phyloP scores from a whole-genome alignment of 2,888 invertebrate species.

The Caenorhabditis sp. region DNA sequence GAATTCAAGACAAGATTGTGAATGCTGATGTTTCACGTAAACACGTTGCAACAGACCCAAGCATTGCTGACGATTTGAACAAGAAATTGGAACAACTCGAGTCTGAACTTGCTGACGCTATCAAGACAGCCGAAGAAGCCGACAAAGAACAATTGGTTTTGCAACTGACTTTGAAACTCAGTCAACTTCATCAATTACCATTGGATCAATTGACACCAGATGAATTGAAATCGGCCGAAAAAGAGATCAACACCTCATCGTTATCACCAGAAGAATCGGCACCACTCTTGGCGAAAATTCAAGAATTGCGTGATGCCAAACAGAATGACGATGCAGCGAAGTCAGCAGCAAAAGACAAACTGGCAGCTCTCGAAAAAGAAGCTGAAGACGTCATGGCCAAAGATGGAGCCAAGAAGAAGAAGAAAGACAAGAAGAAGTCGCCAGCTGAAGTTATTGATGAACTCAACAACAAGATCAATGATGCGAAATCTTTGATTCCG shows the following conservation, averaged over 20 bases:
- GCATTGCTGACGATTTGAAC: slow-evolving; percentile 28
- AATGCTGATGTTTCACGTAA: slow-evolving; percentile 33
- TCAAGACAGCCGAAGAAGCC: slow-evolving; percentile 18
- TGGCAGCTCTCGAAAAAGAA: slow-evolving; percentile 22
- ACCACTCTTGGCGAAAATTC: slow-evolving; percentile 1
- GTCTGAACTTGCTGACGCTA: slow-evolving; percentile 16
- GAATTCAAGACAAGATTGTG: slow-evolving; percentile 34
- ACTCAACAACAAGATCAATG: slow-evolving; percentile 10
- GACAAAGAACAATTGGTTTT: slow-evolving; percentile 32
- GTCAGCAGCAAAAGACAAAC: slow-evolving; percentile 25
- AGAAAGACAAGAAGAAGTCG: slow-evolving; percentile 11
- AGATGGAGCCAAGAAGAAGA: slow-evolving; percentile 4
- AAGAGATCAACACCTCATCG: slow-evolving; percentile 12
- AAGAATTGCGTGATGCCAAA: slow-evolving; percentile 5
- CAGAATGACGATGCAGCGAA: slow-evolving; percentile 14
- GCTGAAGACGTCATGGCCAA: slow-evolving; percentile 17
- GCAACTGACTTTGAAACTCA: slow-evolving; percentile 21
- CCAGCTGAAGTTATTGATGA: slow-evolving; percentile 5
- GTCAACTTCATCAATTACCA: slow-evolving; percentile 23
- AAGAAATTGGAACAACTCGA: slow-evolving; percentile 33
- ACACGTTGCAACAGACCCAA: slow-evolving; percentile 33
- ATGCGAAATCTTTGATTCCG: slow-evolving; percentile 14
- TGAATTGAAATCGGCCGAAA: slow-evolving; percentile 13
- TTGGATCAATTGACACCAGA: slow-evolving; percentile 18
- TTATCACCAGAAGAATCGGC: slow-evolving; percentile 17